Conservation (phyloP, 1,140 invertebrate genomes). For the Leguminivora glycinivorella region DNA sequence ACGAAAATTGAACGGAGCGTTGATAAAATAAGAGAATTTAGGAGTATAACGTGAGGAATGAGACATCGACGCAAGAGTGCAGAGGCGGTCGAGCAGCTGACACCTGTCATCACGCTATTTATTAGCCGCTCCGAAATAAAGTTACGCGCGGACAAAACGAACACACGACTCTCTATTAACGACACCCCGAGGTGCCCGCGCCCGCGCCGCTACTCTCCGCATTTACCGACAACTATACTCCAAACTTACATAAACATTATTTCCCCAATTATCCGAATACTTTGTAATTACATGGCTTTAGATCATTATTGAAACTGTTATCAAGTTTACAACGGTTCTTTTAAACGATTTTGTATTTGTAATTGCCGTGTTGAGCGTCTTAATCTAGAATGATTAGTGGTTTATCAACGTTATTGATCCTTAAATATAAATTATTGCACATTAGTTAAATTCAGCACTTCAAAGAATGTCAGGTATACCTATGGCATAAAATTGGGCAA, state of each 20-base stretch:
- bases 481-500: too few species aligned
- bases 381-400: constrained; percentile 35
- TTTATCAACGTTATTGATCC: constrained; percentile 33
- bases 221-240: constrained; percentile 59
- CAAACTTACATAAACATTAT: constrained; percentile 41
- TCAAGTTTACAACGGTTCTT: constrained; percentile 40
- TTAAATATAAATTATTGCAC: constrained; percentile 35
- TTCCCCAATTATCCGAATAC: constrained; percentile 32
- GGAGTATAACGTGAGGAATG: constrained; percentile 75
- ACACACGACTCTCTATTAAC: constrained; percentile 74
- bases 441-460: not conserved
- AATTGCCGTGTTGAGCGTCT: constrained; percentile 29
- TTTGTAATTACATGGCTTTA: constrained; percentile 40
- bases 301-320: constrained; percentile 38
- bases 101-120: constrained; percentile 78
- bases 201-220: constrained; percentile 47
- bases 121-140: constrained; percentile 76
- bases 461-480: not conserved
- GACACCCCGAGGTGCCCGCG: constrained; percentile 53
- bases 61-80: constrained; percentile 77
- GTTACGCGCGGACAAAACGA: constrained; percentile 72
- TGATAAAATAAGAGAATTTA: constrained; percentile 78
- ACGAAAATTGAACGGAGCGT: constrained; percentile 76
- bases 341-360: constrained; percentile 35
- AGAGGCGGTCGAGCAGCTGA: constrained; percentile 76